Base-by-base conservation (phyloP, 2,113 vertebrate genomes). In the Phycodurus eques region DNA sequence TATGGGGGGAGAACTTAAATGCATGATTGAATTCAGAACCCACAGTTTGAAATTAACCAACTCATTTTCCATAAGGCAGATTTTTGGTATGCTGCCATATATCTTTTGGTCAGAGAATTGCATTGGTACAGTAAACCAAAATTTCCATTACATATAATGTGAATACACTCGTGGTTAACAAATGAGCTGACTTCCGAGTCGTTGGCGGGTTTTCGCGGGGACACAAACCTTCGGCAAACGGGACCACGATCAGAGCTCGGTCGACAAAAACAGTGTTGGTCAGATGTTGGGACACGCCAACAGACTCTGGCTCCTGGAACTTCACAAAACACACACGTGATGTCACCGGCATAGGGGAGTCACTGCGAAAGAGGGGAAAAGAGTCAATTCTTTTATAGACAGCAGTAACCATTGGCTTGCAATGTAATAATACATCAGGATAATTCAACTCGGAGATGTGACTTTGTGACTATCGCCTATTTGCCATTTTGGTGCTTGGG, bases 181-280 rank as follows among this genome's bases (percentile, higher is more conserved):
- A 67, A 60, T 72, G 74, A 65, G n/a, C 8, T 56, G 77, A 57
- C 4, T 53, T 49, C 19, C 42, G 35, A 43, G 10, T 61, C 14
- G 22, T 44, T 47, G 5, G 0, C 13, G 15, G 43, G 44, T 66
- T 66, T 47, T 46, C 10, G 8, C 14, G 14, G 27, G 44, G 22
- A 83, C 70, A 98, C 97, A 92, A 98, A 99, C 97, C 97, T 98
- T 99, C 97, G 78, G 97, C 96, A 89, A 96, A 99, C 0, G 97
- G 97, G 80, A 99, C 97, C 85, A 99, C 97, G 86, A 99, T 99
- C 94, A 99, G 87, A 42, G 97, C 97, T 94, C 97, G 93, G 94
- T 99, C 97, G 94, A 98, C 96, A 93, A 99, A 99, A 68, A 99
- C 97, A 71, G 97, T 99, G 92, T 99, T 99, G 82, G 97, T 99